Conservation (phyloP, 1,140 invertebrate species). For the Chionoecetes opilio region DNA sequence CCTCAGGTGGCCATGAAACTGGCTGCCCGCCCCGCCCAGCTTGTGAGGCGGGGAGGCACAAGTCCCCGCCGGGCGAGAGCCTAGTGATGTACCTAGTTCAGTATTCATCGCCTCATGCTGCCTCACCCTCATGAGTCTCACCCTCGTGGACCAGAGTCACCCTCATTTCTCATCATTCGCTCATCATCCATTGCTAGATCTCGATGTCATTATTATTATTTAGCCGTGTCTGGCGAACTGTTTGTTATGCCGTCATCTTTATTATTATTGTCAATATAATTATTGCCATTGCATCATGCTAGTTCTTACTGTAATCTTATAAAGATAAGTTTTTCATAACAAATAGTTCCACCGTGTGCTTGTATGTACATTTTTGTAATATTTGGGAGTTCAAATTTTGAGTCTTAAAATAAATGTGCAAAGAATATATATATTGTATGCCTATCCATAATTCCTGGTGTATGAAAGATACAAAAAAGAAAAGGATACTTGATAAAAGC, state of each 20-base stretch:
- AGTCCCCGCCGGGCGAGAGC: conserved; percentile 67
- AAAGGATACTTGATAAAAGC: conserved; percentile 5
- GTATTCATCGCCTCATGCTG: conserved; percentile 77
- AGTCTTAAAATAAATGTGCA: conserved; percentile 80
- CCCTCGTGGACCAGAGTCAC: conserved; percentile 71
- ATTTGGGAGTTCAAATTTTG: conserved; percentile 80
- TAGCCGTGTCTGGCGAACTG: conserved; percentile 77
- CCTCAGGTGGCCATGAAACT: conserved; percentile 44
- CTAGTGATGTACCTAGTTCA: conserved; percentile 76
- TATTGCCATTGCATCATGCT: conserved; percentile 75
- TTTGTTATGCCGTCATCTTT: conserved; percentile 77
- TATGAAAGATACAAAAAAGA: background rate
- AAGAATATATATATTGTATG: conserved; percentile 58
- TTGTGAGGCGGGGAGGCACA: conserved; percentile 66
- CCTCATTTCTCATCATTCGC: conserved; percentile 58
- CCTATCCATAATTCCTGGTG: background rate
- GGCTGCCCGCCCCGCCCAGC: conserved; percentile 70
- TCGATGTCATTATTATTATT: conserved; percentile 79
- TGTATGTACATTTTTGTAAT: conserved; percentile 80
- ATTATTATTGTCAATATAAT: conserved; percentile 71
- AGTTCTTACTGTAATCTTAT: conserved; percentile 76
- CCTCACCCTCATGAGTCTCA: conserved; percentile 69
- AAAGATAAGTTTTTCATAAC: conserved; percentile 75
- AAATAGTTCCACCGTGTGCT: conserved; percentile 79
- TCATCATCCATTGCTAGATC: conserved; percentile 75